These are phyloP conservation scores for Seriola dumerili DNA, from an alignment of 2,113 vertebrate species.

Conservation along the genomic window DNA sequence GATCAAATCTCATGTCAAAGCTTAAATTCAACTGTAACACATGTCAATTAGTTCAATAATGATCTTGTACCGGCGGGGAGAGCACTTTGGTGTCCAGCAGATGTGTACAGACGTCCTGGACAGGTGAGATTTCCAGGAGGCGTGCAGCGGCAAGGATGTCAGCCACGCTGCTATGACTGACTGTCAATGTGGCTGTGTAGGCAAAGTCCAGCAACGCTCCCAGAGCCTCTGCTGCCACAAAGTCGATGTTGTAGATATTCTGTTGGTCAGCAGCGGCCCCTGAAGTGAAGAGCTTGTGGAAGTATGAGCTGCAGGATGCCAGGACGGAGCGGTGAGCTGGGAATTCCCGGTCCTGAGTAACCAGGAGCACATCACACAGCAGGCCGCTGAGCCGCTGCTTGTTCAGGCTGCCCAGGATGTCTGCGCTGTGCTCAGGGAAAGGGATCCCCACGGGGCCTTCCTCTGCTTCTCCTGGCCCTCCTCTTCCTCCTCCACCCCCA, in stretches of 20 bases:
- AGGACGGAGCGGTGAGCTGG: constrained; percentile 98
- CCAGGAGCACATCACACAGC: constrained; percentile 96
- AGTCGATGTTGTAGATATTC: constrained; percentile 97
- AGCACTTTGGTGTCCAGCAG: constrained; percentile 98
- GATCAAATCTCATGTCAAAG: constrained; percentile 9
- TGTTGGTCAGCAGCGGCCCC: constrained; percentile 94
- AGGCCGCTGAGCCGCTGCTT: constrained; percentile 94
- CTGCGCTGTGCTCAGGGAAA: constrained; percentile 97
- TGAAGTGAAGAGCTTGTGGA: constrained; percentile 99
- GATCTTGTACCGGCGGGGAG: constrained; percentile 83
- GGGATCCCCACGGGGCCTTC: constrained; percentile 99
- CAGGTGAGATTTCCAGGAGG: constrained; percentile 95
- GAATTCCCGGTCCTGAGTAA: constrained; percentile 94
- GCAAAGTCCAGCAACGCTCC: constrained; percentile 97
- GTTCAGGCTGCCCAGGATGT: constrained; percentile 95
- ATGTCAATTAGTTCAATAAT: constrained; percentile 19
- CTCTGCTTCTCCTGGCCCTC: constrained; percentile 85
- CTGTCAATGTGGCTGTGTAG: constrained; percentile 97
- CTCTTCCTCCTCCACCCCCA: constrained; percentile 72
- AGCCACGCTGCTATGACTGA: constrained; percentile 93
- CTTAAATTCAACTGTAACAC: constrained; percentile 5
- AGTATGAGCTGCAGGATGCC: constrained; percentile 97
- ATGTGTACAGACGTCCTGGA: constrained; percentile 96
- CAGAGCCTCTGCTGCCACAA: constrained; percentile 92
- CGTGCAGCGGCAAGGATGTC: constrained; percentile 95